Base-by-base conservation (phyloP, 2,888 invertebrate genomes). In the Nomada fabriciana region DNA sequence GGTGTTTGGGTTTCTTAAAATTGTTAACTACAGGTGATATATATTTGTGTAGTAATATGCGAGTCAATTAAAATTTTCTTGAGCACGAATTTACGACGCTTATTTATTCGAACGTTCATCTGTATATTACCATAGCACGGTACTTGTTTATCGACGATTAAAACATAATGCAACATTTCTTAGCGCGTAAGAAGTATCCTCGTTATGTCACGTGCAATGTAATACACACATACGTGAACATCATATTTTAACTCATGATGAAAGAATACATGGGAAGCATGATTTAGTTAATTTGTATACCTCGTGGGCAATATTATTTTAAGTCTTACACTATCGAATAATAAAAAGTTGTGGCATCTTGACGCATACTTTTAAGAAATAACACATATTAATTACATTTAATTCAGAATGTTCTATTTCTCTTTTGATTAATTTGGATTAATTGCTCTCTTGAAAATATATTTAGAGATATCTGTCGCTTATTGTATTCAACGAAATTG, bases 171-270 rank as follows among this genome's bases (percentile, higher is more conserved):
- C 67, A 82, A 74, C 23, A 67, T 63, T 74, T 70, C 76, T 50
- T 20, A 71, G 18, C 53, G 53, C 20, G 68, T 18, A 50, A 52
- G 55, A 67, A 43, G 71, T 69, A 53, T 52, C 64, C 25, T 55
- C 36, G 69, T 77, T 83, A 77, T 81, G 82, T 82, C 83, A 77
- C 60, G 57, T 57, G 73, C 67, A 81, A 81, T 67, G 83, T 83
- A 81, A 83, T 61, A 55, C 76, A 55, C 60, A 67, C 47, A 63
- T 65, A 81, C 81, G 81, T 81, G 83, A 77, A 60, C 23, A 70
- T 83, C 77, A 81, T 77, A 71, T 47, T 67, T 70, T 69, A 70
- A 76, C 20, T 52, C 42, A 23, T 76, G 47, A 76, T 61, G 68
- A 65, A 73, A 73, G 69, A 73, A 69, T 71, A 68, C 65, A 52